These are phyloP conservation scores for Bradypus variegatus DNA, from an alignment of 2,797 vertebrate species.

Conservation along the genomic window DNA sequence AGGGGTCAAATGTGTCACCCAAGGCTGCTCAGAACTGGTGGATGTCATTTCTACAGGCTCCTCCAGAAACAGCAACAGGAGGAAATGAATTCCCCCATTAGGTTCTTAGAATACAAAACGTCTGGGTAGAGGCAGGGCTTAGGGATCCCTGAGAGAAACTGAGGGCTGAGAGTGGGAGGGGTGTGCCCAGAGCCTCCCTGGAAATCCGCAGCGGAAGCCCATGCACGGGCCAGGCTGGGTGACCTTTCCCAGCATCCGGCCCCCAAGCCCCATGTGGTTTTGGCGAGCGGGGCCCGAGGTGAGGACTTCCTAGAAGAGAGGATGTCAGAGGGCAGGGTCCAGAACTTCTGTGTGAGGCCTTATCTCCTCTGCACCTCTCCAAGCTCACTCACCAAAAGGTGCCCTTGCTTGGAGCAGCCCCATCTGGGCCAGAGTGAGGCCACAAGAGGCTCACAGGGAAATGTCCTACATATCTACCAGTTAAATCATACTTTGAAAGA, in stretches of 20 bases:
- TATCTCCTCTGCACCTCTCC: not conserved
- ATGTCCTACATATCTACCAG: too few relatives aligned
- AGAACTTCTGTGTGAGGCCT: not conserved
- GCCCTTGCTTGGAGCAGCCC: not conserved
- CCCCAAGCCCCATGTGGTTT: conserved; percentile 14
- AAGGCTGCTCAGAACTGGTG: not conserved
- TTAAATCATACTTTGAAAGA: too few relatives aligned
- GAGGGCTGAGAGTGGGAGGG: not conserved
- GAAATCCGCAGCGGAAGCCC: not conserved
- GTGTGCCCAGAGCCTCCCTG: not conserved
- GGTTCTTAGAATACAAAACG: not conserved
- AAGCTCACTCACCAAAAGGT: not conserved
- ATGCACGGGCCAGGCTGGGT: not conserved
- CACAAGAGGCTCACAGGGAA: not conserved
- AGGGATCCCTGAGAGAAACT: not conserved
- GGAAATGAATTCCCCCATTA: not conserved
- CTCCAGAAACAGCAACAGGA: not conserved
- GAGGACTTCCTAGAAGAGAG: conserved; percentile 50
- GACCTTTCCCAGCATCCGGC: not conserved
- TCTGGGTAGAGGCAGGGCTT: not conserved
- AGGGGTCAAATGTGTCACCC: not conserved
- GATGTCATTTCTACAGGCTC: not conserved
- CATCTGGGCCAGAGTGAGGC: not conserved
- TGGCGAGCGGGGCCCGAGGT: not conserved
- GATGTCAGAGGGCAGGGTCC: conserved; percentile 5